Evolutionary conservation across 2,113 vertebrate genomes (phyloP), one percentile per base, ranked within the genome.

Genomic region (Bombycilla garrulus): DNA sequence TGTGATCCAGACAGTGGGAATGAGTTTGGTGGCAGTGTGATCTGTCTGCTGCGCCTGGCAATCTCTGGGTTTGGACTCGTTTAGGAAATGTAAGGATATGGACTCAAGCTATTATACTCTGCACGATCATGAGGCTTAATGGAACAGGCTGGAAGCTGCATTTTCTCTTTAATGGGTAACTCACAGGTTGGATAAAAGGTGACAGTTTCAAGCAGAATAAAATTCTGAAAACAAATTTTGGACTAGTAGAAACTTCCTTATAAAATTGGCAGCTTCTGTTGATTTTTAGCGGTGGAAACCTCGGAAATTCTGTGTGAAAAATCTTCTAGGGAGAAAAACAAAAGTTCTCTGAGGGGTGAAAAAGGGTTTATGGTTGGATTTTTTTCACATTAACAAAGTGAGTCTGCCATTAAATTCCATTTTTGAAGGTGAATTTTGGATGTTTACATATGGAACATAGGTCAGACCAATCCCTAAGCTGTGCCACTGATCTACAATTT

Each of bases 41-140:
- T 44, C 36, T 23, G 0, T 33, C 26, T 86, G 3, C 61, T n/a
- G 17, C 24, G 28, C 21, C 42, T 73, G 53, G 7, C 2, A 1
- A 31, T 18, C 57, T 42, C 23, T 11, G 47, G 50, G 29, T 81
- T 70, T 70, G 47, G 16, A 54, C 18, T 35, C 40, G n/a, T 24
- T 51, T 9, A 16, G 44, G 82, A 66, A 54, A n/a, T 31, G 23
- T 16, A 21, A n/a, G 15, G 9, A 6, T 40, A 28, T 19, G 42
- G 25, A n/a, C 10, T n/a, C 31, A 53, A 76, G 15, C 7, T 28
- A 12, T 35, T 51, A 6, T 6, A 48, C 11, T 70, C 29, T 81
- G 29, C 20, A 57, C 42, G 42, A 6, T 7, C 31, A 31, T 0
- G 2, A 33, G 79, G 20, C n/a, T 72, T 56, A 9, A 22, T 16